Evolutionary conservation across 2,113 vertebrate genomes (phyloP).

Genomic region (Hippocampus abdominalis): DNA sequence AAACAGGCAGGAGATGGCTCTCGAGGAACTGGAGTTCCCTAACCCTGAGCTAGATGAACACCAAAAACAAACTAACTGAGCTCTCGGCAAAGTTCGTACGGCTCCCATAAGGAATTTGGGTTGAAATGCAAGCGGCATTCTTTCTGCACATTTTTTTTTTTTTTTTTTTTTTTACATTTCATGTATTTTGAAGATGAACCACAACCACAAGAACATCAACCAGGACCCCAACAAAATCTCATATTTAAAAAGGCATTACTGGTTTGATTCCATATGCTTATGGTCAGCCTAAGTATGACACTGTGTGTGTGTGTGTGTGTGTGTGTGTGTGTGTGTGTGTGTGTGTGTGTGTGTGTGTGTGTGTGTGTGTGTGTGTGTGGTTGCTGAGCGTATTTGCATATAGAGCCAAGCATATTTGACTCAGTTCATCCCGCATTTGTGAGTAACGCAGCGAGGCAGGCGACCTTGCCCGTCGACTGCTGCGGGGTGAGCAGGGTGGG

Average conservation of each 20-base stretch:
- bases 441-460: background rate
- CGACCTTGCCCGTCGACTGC: constrained; percentile 29
- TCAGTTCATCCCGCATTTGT: constrained; percentile 15
- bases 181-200: constrained; percentile 44
- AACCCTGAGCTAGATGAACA: background rate
- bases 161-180: constrained; percentile 39
- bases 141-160: constrained; percentile 45
- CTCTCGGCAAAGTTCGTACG: constrained; percentile 16
- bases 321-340: constrained; percentile 9
- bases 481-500: constrained; percentile 56
- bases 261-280: constrained; percentile 52
- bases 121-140: constrained; percentile 44
- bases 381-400: constrained; percentile 16
- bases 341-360: constrained; percentile 13
- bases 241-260: constrained; percentile 40
- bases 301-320: constrained; percentile 24
- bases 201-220: constrained; percentile 58
- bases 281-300: constrained; percentile 23
- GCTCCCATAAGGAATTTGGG: constrained; percentile 8
- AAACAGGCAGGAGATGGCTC: no score
- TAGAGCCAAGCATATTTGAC: constrained; percentile 21
- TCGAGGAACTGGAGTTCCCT: no score
- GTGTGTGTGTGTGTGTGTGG: constrained; percentile 1
- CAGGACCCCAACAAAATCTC: constrained; percentile 39
- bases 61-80: constrained; percentile 15